Percentiles rank a stretch among this genome's conserved stretches.
These are phyloP conservation scores for Zosterops hypoxanthus DNA, from an alignment of 2,113 vertebrate genomes.

Conservation along the genomic window DNA sequence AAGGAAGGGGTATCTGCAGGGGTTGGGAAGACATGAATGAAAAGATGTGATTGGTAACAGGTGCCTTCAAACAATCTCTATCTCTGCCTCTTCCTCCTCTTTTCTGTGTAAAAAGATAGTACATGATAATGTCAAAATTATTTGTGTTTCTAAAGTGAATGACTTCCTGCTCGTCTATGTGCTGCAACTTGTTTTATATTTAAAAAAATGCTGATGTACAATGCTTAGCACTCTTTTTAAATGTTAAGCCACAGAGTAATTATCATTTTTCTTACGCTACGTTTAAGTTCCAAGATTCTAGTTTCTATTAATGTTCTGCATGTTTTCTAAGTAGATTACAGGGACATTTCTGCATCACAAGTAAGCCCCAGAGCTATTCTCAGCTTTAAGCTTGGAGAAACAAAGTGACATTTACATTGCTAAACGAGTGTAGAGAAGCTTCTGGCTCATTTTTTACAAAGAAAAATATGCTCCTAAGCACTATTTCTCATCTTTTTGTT, in stretches of 20 bases:
- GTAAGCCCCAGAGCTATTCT: conserved; percentile 73
- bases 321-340: conserved; percentile 78
- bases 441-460: conserved; percentile 63
- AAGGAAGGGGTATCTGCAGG: conserved; percentile 43
- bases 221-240: conserved; percentile 69
- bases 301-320: conserved; percentile 74
- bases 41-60: conserved; percentile 55
- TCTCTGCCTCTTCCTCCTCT: neutral
- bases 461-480: conserved; percentile 37
- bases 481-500: conserved; percentile 51
- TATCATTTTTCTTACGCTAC: conserved; percentile 76
- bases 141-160: conserved; percentile 42
- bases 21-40: neutral
- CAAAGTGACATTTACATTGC: conserved; percentile 74
- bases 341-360: conserved; percentile 78
- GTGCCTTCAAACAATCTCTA: conserved; percentile 29
- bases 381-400: conserved; percentile 71
- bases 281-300: conserved; percentile 73
- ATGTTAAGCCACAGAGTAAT: conserved; percentile 76
- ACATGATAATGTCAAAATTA: conserved; percentile 40
- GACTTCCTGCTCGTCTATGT: conserved; percentile 55
- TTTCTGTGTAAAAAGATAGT: conserved; percentile 13
- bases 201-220: conserved; percentile 57
- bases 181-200: conserved; percentile 44
- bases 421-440: conserved; percentile 62